phyloP scores from a whole-genome alignment of 2,113 vertebrate species.

The Rhea pennata region DNA sequence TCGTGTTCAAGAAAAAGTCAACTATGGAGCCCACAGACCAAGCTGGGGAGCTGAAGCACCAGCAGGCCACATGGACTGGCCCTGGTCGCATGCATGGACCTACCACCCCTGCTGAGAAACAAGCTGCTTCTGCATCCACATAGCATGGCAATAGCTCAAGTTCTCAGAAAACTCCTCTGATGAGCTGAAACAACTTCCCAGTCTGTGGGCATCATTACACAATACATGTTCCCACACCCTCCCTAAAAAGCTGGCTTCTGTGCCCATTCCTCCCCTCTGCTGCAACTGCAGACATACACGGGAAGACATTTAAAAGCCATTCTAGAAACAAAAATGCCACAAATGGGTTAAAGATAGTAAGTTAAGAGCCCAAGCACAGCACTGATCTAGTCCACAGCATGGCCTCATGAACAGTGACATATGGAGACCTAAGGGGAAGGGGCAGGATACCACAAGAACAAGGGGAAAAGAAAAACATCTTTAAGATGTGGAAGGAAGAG shows the following conservation, averaged over 20 bases:
- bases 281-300: too few relatives aligned
- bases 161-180: not conserved
- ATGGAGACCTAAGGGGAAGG: not conserved
- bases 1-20: not conserved
- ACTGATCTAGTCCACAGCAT: not conserved
- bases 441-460: rapidly evolving
- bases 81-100: not conserved
- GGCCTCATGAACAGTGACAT: not conserved
- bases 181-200: not conserved
- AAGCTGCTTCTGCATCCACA: rapidly evolving
- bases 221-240: too few relatives aligned
- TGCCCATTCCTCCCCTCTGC: too few relatives aligned
- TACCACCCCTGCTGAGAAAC: rapidly evolving
- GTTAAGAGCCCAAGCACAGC: not conserved
- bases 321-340: not conserved
- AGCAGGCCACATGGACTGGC: rapidly evolving
- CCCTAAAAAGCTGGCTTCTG: too few relatives aligned
- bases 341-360: rapidly evolving
- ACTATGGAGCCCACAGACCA: not conserved
- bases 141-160: rapidly evolving
- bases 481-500: rapidly evolving
- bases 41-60: rapidly evolving
- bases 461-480: not conserved
- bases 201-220: too few relatives aligned
- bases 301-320: too few relatives aligned